Evolutionary conservation across 2,888 invertebrate species (phyloP).

Genomic region (Trissolcus japonicus): DNA sequence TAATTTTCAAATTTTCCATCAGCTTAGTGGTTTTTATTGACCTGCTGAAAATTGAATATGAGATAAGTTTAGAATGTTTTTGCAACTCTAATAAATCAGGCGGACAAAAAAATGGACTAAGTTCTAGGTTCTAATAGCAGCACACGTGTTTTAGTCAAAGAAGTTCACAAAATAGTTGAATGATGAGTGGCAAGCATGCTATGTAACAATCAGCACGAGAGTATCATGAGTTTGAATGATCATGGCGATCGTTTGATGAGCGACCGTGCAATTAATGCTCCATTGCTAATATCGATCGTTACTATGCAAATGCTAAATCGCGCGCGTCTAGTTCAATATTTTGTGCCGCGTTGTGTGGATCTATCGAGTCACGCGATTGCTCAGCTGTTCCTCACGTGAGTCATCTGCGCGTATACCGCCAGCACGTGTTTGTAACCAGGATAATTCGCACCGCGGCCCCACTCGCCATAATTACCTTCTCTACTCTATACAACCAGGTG

Average conservation of each 20-base stretch:
- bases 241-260: constrained; percentile 32
- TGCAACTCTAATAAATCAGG: too few relatives aligned
- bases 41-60: too few relatives aligned
- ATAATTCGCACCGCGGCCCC: constrained; percentile 23
- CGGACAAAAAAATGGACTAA: too few relatives aligned
- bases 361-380: constrained; percentile 46
- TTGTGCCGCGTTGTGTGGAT: constrained; percentile 28
- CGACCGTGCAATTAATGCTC: constrained; percentile 23
- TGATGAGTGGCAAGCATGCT: constrained; percentile 9
- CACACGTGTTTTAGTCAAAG: too few relatives aligned
- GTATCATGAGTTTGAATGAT: constrained; percentile 30
- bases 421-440: constrained; percentile 27
- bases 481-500: constrained; percentile 34
- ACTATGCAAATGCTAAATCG: constrained; percentile 30
- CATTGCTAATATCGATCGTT: constrained; percentile 38
- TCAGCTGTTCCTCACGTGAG: constrained; percentile 45
- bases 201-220: constrained; percentile 19
- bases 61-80: too few relatives aligned
- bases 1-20: too few relatives aligned
- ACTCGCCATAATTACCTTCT: constrained; percentile 34
- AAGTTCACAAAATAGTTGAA: constrained; percentile 3
- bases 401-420: constrained; percentile 27
- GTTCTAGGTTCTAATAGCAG: too few relatives aligned
- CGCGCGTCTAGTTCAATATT: constrained; percentile 15
- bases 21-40: too few relatives aligned